A percentile compares a stretch with the other conserved stretches of the same genome.
Evolutionary conservation across 2,797 vertebrate genomes (phyloP).

Genomic region (Enteromius fasciolatus): DNA sequence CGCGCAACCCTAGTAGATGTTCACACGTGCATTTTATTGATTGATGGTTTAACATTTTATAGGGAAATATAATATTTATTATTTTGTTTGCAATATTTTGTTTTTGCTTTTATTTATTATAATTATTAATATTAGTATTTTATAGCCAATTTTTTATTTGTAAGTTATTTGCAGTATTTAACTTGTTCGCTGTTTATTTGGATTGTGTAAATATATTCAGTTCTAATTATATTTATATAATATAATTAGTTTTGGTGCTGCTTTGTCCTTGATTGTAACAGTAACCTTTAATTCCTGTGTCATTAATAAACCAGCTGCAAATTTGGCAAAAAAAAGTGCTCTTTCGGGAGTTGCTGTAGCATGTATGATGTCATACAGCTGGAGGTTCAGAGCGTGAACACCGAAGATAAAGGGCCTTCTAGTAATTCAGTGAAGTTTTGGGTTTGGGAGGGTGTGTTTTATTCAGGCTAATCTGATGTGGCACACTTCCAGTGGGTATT

Average conservation of each 20-base stretch:
- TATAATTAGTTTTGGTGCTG: background rate
- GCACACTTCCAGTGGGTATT: background rate
- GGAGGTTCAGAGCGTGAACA: background rate
- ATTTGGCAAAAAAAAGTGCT: background rate
- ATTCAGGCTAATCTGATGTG: slow-evolving; percentile 9
- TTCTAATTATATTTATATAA: no score
- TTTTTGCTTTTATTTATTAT: no score
- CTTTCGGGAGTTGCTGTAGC: background rate
- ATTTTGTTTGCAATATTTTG: no score
- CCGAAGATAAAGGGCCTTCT: slow-evolving; percentile 3
- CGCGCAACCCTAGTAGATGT: no score
- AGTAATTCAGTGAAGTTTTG: background rate
- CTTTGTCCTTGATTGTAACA: background rate
- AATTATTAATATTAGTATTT: background rate
- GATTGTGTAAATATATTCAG: no score
- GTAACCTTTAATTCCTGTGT: background rate
- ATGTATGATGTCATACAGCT: background rate
- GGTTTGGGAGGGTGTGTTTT: background rate
- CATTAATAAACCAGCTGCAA: background rate
- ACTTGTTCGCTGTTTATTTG: background rate
- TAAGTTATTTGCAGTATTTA: no score
- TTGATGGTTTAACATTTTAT: background rate
- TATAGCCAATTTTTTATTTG: no score
- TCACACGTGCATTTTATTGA: background rate
- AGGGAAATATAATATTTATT: background rate